Base-by-base conservation (phyloP, 1,140 invertebrate genomes). In the Drosophila parvula region DNA sequence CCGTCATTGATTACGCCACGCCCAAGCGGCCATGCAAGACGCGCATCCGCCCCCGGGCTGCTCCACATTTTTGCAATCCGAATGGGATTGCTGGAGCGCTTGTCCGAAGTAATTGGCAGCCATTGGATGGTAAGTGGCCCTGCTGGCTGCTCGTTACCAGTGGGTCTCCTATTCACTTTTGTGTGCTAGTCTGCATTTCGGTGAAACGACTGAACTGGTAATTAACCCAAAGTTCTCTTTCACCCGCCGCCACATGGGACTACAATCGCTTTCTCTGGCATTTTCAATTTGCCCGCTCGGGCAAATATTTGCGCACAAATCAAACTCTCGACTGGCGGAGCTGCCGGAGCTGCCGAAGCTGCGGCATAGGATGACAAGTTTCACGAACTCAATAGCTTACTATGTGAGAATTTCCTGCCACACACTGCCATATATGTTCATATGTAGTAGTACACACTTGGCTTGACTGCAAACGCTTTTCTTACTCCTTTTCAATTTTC, bases 401-500 rank as follows among this genome's bases (percentile, higher is more conserved):
- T 40, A 32, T 36, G 47, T 32, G 30, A 55, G 51, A 55, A 38
- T 27, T 40, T n/a, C 50, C 50, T 41, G 18, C 32, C 22, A n/a
- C 40, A 16, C 10, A 22, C 59, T 57, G 51, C 44, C 51, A 40
- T 11, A 22, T 28, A 48, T 22, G 22, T 22, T 36, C 10, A 22
- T 28, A 48, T 22, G 22, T 22, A 22, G 22, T 22, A 22, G 22
- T 22, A 22, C 22, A 22, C 22, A 22, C 22, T 22, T 22, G 22
- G 22, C 22, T 27, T 44, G 4, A 8, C 27, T 53, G 51, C 61
- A 36, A 62, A 45, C 44, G n/a, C 14, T 68, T 67, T 40, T 50
- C 57, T 58, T 68, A 67, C 65, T 83, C 78, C 41, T 71, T 82
- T 73, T 82, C 83, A 82, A 88, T 88, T 85, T 86, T 48, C 48